Conservation (phyloP, 2,888 invertebrate species). For the Cryptophagus acutangulus region DNA sequence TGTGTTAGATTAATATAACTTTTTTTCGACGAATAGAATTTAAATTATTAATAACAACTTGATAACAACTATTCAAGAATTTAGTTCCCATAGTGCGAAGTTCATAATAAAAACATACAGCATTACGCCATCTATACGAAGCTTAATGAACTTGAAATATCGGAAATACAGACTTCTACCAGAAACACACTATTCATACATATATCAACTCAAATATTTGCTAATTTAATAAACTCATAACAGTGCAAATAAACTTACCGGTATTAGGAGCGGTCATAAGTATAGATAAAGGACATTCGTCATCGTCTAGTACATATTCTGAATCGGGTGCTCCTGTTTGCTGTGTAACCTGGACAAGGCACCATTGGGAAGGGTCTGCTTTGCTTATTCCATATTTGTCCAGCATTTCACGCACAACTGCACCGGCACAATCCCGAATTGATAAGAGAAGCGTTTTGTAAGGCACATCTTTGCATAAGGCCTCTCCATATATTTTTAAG, state of each 20-base stretch:
- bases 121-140: too few relatives aligned
- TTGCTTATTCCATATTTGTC: conserved; percentile 93
- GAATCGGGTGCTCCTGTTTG: conserved; percentile 59
- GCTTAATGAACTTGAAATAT: too few relatives aligned
- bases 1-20: too few relatives aligned
- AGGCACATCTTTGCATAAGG: conserved; percentile 92
- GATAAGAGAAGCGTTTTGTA: conserved; percentile 96
- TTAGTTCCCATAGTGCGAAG: too few relatives aligned
- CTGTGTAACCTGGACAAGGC: conserved; percentile 82
- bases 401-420: conserved; percentile 92
- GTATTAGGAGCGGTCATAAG: conserved; percentile 84
- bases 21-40: too few relatives aligned
- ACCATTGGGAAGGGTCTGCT: conserved; percentile 71
- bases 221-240: too few relatives aligned
- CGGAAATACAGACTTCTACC: neutral
- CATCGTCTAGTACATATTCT: conserved; percentile 93
- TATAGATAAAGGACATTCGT: conserved; percentile 94
- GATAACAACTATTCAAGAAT: too few relatives aligned
- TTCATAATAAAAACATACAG: too few relatives aligned
- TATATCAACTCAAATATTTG: too few relatives aligned
- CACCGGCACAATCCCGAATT: conserved; percentile 85
- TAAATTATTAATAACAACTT: too few relatives aligned
- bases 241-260: conserved; percentile 60
- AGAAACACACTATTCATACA: neutral
- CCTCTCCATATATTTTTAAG: conserved; percentile 93